Conservation (phyloP, 2,113 vertebrate genomes). For the Neodon shergylaensis region DNA sequence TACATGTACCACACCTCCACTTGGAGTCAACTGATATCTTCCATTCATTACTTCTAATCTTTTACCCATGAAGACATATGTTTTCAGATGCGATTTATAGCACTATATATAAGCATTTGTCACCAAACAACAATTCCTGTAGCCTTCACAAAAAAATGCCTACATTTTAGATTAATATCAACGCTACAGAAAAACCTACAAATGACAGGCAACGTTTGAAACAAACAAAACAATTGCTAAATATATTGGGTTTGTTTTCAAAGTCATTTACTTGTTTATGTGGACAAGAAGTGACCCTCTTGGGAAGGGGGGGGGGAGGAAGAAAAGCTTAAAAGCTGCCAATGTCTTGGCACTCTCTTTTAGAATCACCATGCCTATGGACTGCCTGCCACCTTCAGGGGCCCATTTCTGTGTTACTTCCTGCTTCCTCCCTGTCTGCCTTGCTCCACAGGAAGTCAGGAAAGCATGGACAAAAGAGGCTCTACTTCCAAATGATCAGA, state of each 20-base stretch:
- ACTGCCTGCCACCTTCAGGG: background rate
- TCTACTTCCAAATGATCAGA: background rate
- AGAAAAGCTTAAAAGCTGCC: background rate
- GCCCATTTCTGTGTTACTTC: background rate
- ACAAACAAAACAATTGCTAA: slow-evolving; percentile 29
- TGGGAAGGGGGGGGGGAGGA: background rate
- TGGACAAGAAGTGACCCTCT: slow-evolving; percentile 12
- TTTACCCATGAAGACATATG: background rate
- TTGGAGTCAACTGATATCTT: background rate
- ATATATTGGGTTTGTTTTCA: slow-evolving; percentile 32
- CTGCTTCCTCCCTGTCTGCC: background rate
- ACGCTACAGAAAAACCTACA: background rate
- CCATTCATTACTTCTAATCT: slow-evolving; percentile 21
- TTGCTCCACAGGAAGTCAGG: background rate
- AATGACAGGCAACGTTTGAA: background rate
- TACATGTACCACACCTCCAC: slow-evolving; percentile 19
- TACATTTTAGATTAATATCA: slow-evolving; percentile 36
- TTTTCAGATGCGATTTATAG: slow-evolving; percentile 30
- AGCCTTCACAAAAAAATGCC: slow-evolving; percentile 52
- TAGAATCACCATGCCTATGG: background rate
- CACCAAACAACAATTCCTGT: slow-evolving; percentile 37
- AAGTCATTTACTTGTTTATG: slow-evolving; percentile 1
- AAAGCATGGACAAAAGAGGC: background rate
- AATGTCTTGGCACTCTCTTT: background rate
- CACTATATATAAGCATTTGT: slow-evolving; percentile 13